Base-by-base conservation (phyloP, 53 echinoderm and acorn worm genomes). In the Stichopus horrens region DNA sequence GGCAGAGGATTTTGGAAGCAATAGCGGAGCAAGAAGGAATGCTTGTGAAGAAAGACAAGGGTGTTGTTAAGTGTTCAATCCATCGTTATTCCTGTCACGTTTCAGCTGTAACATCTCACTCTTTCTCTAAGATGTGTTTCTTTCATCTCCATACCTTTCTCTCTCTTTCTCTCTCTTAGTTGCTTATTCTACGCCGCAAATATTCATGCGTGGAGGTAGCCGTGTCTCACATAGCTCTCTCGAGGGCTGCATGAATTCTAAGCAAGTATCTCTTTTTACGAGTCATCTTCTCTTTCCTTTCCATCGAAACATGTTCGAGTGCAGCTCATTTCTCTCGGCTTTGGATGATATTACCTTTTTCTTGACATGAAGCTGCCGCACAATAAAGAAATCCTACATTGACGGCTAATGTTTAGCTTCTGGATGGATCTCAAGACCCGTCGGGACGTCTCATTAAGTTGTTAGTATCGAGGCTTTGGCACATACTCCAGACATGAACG, bases 331-430 rank as follows among this genome's bases (percentile, higher is more conserved):
- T 18, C 4, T 55, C 79, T 75, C 79, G 16, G 53, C 52, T 5
- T 37, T 51, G 79, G 79, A 79, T 79, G 79, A 79, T 53, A 79
- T 79, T 79, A 79, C 79, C 55, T 79, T 19, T 79, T 37, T 53
- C 55, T 53, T 79, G 79, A 79, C 79, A 79, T 14, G 19, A 7
- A 53, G 5, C 54, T 53, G 53, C 8, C 52, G 52, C 79, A 6
- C 37, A 37, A 37, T 37, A 37, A 79, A 63, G 55, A 79, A 55
- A 52, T 53, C 63, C 10, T 10, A 63, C 53, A 52, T 7, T 13
- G 79, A 79, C 52, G 55, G 53, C 55, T 79, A 79, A 79, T 79
- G 53, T 53, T 79, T n/a, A 53, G 63, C 54, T 10, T 37, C 53
- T 51, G 52, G 52, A 6, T 54, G n/a, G 52, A 53, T 55, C 79